phyloP scores from a whole-genome alignment of 1,140 invertebrate genomes.

The Drosophila ficusphila region DNA sequence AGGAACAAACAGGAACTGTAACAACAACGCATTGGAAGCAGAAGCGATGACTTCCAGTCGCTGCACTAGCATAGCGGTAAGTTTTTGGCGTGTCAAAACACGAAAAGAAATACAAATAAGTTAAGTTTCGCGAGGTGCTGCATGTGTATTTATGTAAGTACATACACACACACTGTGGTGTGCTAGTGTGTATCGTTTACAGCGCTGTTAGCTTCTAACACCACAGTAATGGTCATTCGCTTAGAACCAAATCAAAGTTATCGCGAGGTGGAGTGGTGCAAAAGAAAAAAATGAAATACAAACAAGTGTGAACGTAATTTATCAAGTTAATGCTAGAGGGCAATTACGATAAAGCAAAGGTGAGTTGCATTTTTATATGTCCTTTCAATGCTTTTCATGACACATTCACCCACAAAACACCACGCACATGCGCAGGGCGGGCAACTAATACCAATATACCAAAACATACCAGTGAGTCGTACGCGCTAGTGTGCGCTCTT shows the following conservation, averaged over 20 bases:
- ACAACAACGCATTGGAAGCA: slow-evolving; percentile 18
- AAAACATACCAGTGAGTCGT: not conserved
- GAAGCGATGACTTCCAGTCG: slow-evolving; percentile 17
- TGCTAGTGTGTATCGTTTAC: slow-evolving; percentile 8
- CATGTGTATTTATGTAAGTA: slow-evolving; percentile 28
- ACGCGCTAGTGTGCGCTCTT: slow-evolving; percentile 41
- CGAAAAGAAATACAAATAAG: slow-evolving; percentile 4
- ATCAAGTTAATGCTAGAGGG: not conserved
- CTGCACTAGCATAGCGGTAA: slow-evolving; percentile 64
- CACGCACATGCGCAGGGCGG: slow-evolving; percentile 11
- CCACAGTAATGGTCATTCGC: slow-evolving; percentile 34
- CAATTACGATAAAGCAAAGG: slow-evolving; percentile 17
- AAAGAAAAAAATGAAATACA: not conserved
- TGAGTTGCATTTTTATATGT: slow-evolving; percentile 47
- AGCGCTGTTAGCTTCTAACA: slow-evolving; percentile 44
- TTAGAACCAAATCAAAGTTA: slow-evolving; percentile 11
- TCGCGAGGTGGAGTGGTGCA: slow-evolving; percentile 2
- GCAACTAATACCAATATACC: slow-evolving; percentile 13
- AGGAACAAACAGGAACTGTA: slow-evolving; percentile 31
- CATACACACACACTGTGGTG: slow-evolving; percentile 20
- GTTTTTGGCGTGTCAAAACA: slow-evolving; percentile 33
- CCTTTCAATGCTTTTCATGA: slow-evolving; percentile 33
- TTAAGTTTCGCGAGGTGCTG: not conserved
- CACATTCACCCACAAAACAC: slow-evolving; percentile 27
- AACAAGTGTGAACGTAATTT: not conserved